Conservation (phyloP, 2,888 invertebrate species). For the Fragum fragum region DNA sequence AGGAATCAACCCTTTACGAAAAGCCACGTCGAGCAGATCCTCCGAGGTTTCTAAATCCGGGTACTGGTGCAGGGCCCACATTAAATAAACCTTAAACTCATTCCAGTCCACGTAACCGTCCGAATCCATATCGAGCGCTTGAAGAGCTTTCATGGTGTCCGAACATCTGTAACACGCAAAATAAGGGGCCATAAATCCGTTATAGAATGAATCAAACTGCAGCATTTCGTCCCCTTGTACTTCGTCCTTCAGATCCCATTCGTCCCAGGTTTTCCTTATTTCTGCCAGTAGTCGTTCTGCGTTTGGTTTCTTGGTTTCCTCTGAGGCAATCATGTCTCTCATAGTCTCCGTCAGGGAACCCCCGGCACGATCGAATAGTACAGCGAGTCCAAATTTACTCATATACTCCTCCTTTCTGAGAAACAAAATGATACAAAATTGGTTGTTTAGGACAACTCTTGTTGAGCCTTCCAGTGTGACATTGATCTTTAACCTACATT, state of each 20-base stretch:
- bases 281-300: slow-evolving; percentile 26
- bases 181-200: slow-evolving; percentile 47
- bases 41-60: slow-evolving; percentile 26
- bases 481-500: no score
- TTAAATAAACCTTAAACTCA: slow-evolving; percentile 42
- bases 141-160: slow-evolving; percentile 38
- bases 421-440: background rate
- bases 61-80: slow-evolving; percentile 50
- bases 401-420: slow-evolving; percentile 57
- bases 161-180: slow-evolving; percentile 38
- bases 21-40: slow-evolving; percentile 34
- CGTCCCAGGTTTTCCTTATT: slow-evolving; percentile 33
- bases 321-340: slow-evolving; percentile 24
- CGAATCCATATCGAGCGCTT: slow-evolving; percentile 39
- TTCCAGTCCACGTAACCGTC: slow-evolving; percentile 41
- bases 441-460: no score
- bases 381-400: slow-evolving; percentile 39
- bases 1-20: slow-evolving; percentile 47
- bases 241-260: slow-evolving; percentile 40
- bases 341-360: slow-evolving; percentile 36
- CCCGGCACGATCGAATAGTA: slow-evolving; percentile 39
- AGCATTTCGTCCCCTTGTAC: slow-evolving; percentile 40
- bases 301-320: slow-evolving; percentile 25
- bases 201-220: slow-evolving; percentile 44
- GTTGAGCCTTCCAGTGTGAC: no score